Percentiles rank a stretch among this genome's conserved stretches.
Conservation (phyloP, 2,888 invertebrate species). For the Drosophila rellima region DNA sequence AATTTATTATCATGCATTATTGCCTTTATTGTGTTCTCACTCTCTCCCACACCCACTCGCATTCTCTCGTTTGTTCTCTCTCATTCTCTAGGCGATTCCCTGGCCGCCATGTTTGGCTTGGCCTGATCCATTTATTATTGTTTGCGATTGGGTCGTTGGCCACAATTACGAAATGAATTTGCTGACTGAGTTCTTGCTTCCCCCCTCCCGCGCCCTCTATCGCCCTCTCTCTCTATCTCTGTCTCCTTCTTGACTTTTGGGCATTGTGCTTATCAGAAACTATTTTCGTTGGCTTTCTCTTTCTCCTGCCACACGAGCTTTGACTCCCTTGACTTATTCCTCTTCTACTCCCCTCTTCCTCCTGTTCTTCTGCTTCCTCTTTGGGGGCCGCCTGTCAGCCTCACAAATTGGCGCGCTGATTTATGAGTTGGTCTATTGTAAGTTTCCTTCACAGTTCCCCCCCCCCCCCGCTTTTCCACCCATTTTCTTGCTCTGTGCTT, state of each 20-base stretch:
- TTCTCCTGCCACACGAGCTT: constrained; percentile 30
- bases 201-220: neutral
- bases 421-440: constrained; percentile 77
- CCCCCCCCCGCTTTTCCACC: neutral
- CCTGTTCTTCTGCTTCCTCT: constrained; percentile 19
- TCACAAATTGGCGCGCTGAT: constrained; percentile 79
- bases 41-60: neutral
- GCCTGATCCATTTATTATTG: constrained; percentile 64
- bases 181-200: constrained; percentile 53
- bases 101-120: constrained; percentile 42
- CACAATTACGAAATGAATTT: constrained; percentile 84
- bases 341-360: constrained; percentile 12
- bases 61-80: neutral
- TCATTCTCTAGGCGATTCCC: constrained; percentile 4
- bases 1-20: constrained; percentile 85
- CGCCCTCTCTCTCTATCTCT: neutral
- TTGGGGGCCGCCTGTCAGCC: constrained; percentile 65
- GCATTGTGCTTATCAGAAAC: constrained; percentile 47
- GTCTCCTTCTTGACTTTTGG: constrained; percentile 29
- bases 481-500: neutral
- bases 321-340: constrained; percentile 39
- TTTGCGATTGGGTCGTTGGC: constrained; percentile 77
- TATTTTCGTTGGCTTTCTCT: constrained; percentile 35
- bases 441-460: constrained; percentile 29
- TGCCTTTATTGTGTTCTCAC: constrained; percentile 76